These are phyloP conservation scores for Ageneiosus marmoratus DNA, from an alignment of 2,113 vertebrate species.

Conservation along the genomic window DNA sequence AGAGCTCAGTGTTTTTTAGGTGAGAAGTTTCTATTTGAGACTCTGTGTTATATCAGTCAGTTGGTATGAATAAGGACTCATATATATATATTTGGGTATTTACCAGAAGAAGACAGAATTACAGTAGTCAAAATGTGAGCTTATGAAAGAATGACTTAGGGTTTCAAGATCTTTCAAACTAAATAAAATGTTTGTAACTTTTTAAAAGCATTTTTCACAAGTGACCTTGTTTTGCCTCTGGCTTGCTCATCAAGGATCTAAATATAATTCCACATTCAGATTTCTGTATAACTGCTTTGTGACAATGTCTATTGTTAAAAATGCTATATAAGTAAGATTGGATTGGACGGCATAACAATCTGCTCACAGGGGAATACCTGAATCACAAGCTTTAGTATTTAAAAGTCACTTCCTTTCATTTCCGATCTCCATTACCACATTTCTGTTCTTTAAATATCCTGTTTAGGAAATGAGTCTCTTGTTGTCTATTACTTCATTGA, in stretches of 20 bases:
- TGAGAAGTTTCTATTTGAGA: not conserved
- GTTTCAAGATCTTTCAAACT: not conserved
- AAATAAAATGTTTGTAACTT: not conserved
- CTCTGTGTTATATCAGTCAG: too few relatives aligned
- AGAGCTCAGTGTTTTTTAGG: not conserved
- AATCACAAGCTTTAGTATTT: not conserved
- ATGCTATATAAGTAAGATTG: not conserved
- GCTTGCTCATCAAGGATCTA: not conserved
- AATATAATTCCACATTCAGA: not conserved
- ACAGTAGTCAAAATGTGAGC: not conserved
- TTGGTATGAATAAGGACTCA: not conserved
- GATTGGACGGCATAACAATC: not conserved
- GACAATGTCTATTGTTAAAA: not conserved
- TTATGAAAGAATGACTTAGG: not conserved
- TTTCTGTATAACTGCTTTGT: not conserved
- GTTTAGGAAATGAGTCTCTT: not conserved
- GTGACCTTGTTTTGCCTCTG: not conserved
- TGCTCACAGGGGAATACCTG: not conserved
- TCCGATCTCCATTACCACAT: not conserved
- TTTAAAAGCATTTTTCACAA: not conserved
- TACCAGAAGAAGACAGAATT: not conserved
- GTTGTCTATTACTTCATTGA: not conserved
- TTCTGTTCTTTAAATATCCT: not conserved
- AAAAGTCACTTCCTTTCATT: not conserved
- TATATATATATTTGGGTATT: not conserved